Conservation (phyloP, 1,140 invertebrate genomes). For the Drosophila novamexicana region DNA sequence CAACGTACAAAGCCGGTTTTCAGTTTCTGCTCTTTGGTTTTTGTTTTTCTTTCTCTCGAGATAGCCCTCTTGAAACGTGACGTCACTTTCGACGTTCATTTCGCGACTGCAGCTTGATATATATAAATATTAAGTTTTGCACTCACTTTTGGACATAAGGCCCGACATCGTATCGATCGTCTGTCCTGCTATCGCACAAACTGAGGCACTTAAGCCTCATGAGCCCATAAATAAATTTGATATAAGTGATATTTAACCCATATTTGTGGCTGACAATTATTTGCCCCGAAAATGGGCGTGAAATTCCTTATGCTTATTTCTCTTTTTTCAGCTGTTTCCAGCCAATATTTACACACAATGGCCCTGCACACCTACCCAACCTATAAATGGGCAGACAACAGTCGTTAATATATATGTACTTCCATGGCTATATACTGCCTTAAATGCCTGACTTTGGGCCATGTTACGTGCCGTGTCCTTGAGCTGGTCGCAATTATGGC, state of each 20-base stretch:
- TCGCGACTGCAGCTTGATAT: conserved; percentile 30
- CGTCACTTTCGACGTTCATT: conserved; percentile 65
- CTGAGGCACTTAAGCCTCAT: conserved; percentile 67
- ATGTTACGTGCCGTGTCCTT: conserved; percentile 60
- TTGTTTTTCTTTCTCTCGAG: not conserved
- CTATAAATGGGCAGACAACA: conserved; percentile 51
- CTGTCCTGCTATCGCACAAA: conserved; percentile 43
- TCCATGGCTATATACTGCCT: not conserved
- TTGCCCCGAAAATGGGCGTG: conserved; percentile 46
- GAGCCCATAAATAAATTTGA: conserved; percentile 66
- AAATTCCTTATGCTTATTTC: conserved; percentile 30
- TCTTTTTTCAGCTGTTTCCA: conserved; percentile 12
- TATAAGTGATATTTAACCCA: conserved; percentile 76
- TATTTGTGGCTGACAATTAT: conserved; percentile 58
- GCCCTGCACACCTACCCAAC: conserved; percentile 21
- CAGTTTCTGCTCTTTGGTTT: conserved; percentile 21
- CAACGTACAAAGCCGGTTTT: conserved; percentile 40
- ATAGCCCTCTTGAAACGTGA: conserved; percentile 34
- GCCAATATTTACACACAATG: conserved; percentile 31
- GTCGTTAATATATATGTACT: conserved; percentile 45
- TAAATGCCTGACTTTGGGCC: conserved; percentile 45
- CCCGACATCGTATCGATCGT: not conserved
- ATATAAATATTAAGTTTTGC: conserved; percentile 56
- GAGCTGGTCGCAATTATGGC: conserved; percentile 49
- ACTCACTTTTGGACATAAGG: conserved; percentile 36